phyloP scores from a whole-genome alignment of 2,113 vertebrate species.

The Oryzias javanicus region DNA sequence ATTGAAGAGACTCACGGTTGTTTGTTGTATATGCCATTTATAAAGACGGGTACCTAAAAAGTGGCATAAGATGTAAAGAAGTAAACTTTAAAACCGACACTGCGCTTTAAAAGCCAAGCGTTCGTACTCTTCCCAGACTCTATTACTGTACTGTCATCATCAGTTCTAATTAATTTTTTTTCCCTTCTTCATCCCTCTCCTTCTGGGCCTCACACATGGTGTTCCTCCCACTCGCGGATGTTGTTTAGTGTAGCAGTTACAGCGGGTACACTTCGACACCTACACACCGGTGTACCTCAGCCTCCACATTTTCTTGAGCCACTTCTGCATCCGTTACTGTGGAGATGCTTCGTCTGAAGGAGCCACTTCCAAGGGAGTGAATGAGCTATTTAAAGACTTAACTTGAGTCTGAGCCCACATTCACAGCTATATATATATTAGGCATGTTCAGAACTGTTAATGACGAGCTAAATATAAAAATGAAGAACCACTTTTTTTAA shows the following conservation, averaged over 20 bases:
- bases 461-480: conserved; percentile 19
- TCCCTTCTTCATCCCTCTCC: background rate
- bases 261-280: conserved; percentile 58
- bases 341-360: conserved; percentile 11
- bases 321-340: conserved; percentile 31
- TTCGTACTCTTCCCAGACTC: conserved; percentile 19
- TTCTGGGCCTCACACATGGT: conserved; percentile 51
- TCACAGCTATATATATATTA: conserved; percentile 19
- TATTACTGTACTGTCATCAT: conserved; percentile 3
- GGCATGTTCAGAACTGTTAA: conserved; percentile 18
- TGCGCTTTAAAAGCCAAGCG: too few species aligned
- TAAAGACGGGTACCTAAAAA: too few species aligned
- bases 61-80: too few species aligned
- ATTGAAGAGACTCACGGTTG: too few species aligned
- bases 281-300: conserved; percentile 41
- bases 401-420: conserved; percentile 41
- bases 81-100: too few species aligned
- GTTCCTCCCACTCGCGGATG: conserved; percentile 63
- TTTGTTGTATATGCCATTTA: too few species aligned
- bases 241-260: conserved; percentile 64
- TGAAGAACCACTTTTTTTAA: background rate
- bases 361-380: conserved; percentile 39
- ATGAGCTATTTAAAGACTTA: conserved; percentile 53
- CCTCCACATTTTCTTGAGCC: conserved; percentile 42
- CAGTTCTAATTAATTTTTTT: conserved; percentile 16